Conservation (phyloP, 2,888 invertebrate species). For the Andrena haemorrhoa region DNA sequence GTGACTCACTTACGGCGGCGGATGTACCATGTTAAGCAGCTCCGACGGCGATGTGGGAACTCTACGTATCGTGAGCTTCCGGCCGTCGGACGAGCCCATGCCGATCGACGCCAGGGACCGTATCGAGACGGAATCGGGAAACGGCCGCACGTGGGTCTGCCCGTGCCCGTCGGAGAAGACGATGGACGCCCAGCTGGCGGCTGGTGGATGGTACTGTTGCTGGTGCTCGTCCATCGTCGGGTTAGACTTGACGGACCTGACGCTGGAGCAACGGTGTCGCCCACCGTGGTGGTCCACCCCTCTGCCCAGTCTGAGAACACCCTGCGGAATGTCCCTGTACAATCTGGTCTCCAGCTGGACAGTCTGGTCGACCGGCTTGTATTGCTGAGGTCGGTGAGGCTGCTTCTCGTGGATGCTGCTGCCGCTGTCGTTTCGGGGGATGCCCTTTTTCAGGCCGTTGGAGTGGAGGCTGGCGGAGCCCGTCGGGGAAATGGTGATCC, state of each 20-base stretch:
- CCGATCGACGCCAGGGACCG: conserved; percentile 94
- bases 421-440: conserved; percentile 71
- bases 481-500: conserved; percentile 58
- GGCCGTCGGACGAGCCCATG: conserved; percentile 95
- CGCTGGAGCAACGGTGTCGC: conserved; percentile 78
- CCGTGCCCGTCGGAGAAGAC: conserved; percentile 88
- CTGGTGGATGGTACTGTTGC: conserved; percentile 72
- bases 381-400: conserved; percentile 38
- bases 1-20: conserved; percentile 90
- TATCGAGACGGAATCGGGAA: conserved; percentile 89
- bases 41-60: conserved; percentile 95
- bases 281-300: conserved; percentile 54
- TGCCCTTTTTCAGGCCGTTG: conserved; percentile 65
- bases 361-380: conserved; percentile 42
- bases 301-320: conserved; percentile 45
- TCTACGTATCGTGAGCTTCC: conserved; percentile 93
- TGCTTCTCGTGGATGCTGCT: conserved; percentile 76
- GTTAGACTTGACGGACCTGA: conserved; percentile 78
- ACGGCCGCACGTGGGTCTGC: conserved; percentile 84
- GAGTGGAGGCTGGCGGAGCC: conserved; percentile 32
- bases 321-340: conserved; percentile 33
- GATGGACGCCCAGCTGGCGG: conserved; percentile 84
- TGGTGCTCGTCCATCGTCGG: conserved; percentile 77
- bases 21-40: conserved; percentile 93
- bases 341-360: conserved; percentile 54